Evolutionary conservation across 2,888 invertebrate species (phyloP).

Genomic region (Drosophila vallismaia): DNA sequence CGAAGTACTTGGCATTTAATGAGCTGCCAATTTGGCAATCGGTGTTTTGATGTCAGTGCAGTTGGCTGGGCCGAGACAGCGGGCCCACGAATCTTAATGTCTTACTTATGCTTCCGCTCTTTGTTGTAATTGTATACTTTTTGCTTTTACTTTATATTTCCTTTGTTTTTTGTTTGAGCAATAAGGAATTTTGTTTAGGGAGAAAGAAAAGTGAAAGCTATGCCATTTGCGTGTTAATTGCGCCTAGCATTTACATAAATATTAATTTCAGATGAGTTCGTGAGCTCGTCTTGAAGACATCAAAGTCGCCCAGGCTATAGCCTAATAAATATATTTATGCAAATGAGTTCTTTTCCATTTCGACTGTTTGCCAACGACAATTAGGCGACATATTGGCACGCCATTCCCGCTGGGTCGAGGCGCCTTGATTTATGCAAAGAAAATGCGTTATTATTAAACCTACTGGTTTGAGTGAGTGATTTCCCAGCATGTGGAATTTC

Average conservation of each 20-base stretch:
- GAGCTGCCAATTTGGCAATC: slow-evolving; percentile 63
- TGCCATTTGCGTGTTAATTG: slow-evolving; percentile 60
- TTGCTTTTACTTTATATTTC: slow-evolving; percentile 6
- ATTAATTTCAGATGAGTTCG: slow-evolving; percentile 40
- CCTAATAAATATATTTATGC: slow-evolving; percentile 66
- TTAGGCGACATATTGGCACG: slow-evolving; percentile 50
- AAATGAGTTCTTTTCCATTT: slow-evolving; percentile 61
- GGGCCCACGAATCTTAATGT: slow-evolving; percentile 39
- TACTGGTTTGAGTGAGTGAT: slow-evolving; percentile 50
- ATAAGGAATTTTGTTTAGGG: slow-evolving; percentile 15
- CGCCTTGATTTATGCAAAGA: slow-evolving; percentile 60
- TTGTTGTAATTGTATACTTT: slow-evolving; percentile 35
- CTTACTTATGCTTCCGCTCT: slow-evolving; percentile 57
- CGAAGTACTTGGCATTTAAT: slow-evolving; percentile 57
- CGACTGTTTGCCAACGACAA: slow-evolving; percentile 49
- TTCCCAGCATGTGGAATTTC: slow-evolving; percentile 44
- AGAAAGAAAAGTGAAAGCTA: slow-evolving; percentile 59
- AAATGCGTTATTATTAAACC: slow-evolving; percentile 39
- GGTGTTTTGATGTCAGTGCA: slow-evolving; percentile 70
- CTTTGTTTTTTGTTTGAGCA: slow-evolving; percentile 30
- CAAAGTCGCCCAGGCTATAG: slow-evolving; percentile 54
- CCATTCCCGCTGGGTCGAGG: slow-evolving; percentile 26
- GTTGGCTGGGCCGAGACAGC: slow-evolving; percentile 32
- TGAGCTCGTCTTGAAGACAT: slow-evolving; percentile 43
- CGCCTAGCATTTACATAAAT: slow-evolving; percentile 45